phyloP scores from a whole-genome alignment of 2,888 invertebrate genomes.

The Ophion obscuratus region DNA sequence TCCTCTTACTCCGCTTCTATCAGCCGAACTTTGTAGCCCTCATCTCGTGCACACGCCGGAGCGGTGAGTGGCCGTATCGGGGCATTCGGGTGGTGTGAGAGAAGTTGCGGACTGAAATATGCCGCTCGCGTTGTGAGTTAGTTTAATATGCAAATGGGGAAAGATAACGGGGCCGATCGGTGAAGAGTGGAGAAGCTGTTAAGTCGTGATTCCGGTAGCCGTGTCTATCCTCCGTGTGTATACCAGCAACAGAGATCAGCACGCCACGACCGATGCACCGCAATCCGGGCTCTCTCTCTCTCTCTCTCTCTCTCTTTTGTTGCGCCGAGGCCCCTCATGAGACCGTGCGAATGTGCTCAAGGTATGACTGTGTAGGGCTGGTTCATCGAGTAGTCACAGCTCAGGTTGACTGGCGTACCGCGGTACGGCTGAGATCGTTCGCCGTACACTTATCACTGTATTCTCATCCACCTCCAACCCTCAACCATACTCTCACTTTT shows the following conservation, averaged over 20 bases:
- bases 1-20: conserved; percentile 26
- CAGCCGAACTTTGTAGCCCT: conserved; percentile 25
- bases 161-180: conserved; percentile 82
- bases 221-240: conserved; percentile 74
- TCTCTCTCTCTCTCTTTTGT: conserved; percentile 59
- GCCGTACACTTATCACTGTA: conserved; percentile 27
- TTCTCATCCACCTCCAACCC: conserved; percentile 34
- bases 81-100: conserved; percentile 47
- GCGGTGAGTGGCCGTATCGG: conserved; percentile 56
- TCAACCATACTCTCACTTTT: conserved; percentile 69
- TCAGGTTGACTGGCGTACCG: conserved; percentile 3
- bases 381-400: conserved; percentile 17
- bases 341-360: conserved; percentile 34
- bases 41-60: conserved; percentile 38
- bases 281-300: conserved; percentile 37
- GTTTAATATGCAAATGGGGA: conserved; percentile 83
- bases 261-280: conserved; percentile 18
- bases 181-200: conserved; percentile 79
- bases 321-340: conserved; percentile 28
- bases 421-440: conserved; percentile 37
- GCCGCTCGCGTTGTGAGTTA: conserved; percentile 82
- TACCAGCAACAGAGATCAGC: conserved; percentile 32
- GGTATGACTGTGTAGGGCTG: conserved; percentile 1
- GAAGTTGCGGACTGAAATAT: conserved; percentile 76
- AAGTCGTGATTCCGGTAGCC: conserved; percentile 84